Conservation (phyloP, 2,113 vertebrate genomes). For the Etheostoma cragini region DNA sequence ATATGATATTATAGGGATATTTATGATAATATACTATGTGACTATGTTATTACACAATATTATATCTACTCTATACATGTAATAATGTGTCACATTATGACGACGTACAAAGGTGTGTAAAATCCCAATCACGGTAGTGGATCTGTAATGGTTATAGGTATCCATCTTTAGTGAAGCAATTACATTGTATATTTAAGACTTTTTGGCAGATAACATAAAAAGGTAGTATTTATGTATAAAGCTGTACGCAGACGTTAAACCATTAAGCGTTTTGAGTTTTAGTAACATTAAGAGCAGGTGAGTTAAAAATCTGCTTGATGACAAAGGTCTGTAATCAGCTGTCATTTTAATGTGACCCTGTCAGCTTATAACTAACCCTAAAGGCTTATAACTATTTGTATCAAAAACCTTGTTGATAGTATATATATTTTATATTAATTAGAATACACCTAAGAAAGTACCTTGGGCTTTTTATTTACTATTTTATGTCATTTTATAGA, state of each 20-base stretch:
- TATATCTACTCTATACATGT: conserved; percentile 10
- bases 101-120: neutral
- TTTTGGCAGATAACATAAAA: neutral
- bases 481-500: too few relatives aligned
- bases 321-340: neutral
- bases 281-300: neutral
- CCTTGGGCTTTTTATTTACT: neutral
- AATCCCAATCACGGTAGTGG: neutral
- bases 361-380: neutral
- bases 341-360: conserved; percentile 5
- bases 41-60: neutral
- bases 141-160: neutral
- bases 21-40: neutral
- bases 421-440: neutral
- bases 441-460: neutral
- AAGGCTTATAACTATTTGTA: conserved; percentile 9
- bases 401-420: conserved; percentile 1
- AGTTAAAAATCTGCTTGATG: neutral
- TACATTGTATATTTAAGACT: neutral
- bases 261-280: neutral
- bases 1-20: neutral
- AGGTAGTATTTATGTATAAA: neutral
- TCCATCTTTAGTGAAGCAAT: conserved; percentile 14
- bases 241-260: neutral
- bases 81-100: conserved; percentile 12